Base-by-base conservation (phyloP, 2,113 vertebrate genomes). In the Mastomys natalensis region DNA sequence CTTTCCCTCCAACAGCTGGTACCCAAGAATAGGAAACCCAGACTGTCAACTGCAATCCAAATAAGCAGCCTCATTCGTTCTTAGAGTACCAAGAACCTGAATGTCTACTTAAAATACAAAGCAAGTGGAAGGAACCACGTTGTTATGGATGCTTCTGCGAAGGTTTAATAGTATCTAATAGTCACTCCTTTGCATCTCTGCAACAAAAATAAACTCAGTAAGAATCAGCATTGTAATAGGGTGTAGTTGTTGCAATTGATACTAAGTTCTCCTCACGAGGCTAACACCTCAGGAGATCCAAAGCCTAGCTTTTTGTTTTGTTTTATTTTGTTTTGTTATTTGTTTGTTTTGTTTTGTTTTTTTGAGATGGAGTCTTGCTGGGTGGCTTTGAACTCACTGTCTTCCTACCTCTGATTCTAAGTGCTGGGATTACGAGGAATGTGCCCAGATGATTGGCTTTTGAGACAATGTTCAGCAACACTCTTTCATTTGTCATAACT, bases 131-230 rank as follows among this genome's bases (percentile, higher is more conserved):
- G 4, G 24, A 15, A 64, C 66, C 37, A 29, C 53, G 40, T 76
- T 84, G 26, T 89, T 76, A 76, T 84, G 48, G 95, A 29, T 70
- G 70, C 55, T 43, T 94, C 70, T 19, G 66, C 7, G 24, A 53
- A 87, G 17, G 62, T n/a, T 87, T 66, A 43, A 40, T 76, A 66
- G 64, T 34, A 58, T 34, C 17, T 53, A 66, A 84, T 51, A 94
- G 40, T 62, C 45, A 97, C 62, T 78, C 37, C 12, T 87, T 89
- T 82, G 37, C 37, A 51, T 91, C 31, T 64, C 45, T 76, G 26
- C 29, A 78, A 31, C 92, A 92, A 96, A 77, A 82, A 87, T 72
- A 81, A 91, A 74, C 6, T 26, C n/a, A 43, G 22, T 89, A 66
- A 81, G 16, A 82, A 60, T 86, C 53, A 94, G 1, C 87, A 17